Conservation (phyloP, 2,797 vertebrate genomes). For the Caiman crocodilus region DNA sequence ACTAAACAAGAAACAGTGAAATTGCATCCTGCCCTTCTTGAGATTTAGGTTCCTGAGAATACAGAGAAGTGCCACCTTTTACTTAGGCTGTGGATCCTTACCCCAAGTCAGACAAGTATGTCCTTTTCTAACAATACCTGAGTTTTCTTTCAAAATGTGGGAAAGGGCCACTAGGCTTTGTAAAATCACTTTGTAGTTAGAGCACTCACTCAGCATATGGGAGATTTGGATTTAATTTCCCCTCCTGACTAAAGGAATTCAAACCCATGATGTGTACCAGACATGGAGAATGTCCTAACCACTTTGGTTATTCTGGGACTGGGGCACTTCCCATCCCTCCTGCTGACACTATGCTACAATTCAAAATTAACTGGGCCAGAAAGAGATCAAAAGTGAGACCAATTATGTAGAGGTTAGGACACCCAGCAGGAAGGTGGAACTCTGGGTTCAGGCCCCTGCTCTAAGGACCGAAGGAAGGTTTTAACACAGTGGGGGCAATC, state of each 20-base stretch:
- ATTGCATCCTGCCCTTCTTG: too few relatives aligned
- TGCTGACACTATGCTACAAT: conserved; percentile 74
- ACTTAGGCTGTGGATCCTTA: conserved; percentile 69
- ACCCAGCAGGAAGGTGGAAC: neutral
- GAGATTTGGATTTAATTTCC: conserved; percentile 69
- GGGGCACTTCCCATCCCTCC: conserved; percentile 74
- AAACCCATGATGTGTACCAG: conserved; percentile 68
- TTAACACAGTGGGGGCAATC: neutral
- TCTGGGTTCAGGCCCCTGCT: neutral
- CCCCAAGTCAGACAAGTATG: conserved; percentile 70
- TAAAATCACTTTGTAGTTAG: conserved; percentile 72
- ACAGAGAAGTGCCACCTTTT: conserved; percentile 57
- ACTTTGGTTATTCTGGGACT: conserved; percentile 69
- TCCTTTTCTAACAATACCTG: conserved; percentile 74
- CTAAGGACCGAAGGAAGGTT: neutral
- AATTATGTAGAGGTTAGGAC: conserved; percentile 35
- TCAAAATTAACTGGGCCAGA: conserved; percentile 66
- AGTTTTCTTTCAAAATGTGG: conserved; percentile 73
- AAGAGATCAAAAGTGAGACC: neutral
- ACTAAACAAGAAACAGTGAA: too few relatives aligned
- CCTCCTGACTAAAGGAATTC: conserved; percentile 75
- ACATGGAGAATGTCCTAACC: conserved; percentile 59
- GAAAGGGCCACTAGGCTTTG: conserved; percentile 77
- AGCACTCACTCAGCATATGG: conserved; percentile 64
- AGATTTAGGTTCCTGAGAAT: conserved; percentile 1